These are phyloP conservation scores for Drosophila bifasciata DNA, from an alignment of 1,140 invertebrate genomes.

Conservation along the genomic window DNA sequence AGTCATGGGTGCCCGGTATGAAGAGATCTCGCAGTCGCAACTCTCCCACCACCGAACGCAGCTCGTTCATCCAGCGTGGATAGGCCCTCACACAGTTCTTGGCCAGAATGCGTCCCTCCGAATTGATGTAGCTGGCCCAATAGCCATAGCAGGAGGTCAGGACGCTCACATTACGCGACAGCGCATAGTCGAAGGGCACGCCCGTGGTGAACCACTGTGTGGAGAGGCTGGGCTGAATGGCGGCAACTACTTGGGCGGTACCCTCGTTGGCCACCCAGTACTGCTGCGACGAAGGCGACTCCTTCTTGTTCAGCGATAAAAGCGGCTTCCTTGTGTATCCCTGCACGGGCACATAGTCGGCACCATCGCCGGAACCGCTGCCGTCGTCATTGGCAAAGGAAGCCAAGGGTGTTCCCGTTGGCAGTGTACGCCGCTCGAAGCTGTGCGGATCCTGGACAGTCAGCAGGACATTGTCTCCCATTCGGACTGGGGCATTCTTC, in stretches of 20 bases:
- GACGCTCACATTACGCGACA: constrained; percentile 58
- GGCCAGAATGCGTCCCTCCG: constrained; percentile 59
- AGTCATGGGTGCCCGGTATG: constrained; percentile 88
- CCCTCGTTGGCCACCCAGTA: constrained; percentile 75
- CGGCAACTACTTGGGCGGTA: constrained; percentile 58
- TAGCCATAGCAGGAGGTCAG: constrained; percentile 73
- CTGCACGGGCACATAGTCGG: constrained; percentile 53
- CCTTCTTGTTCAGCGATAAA: not conserved
- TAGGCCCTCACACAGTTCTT: constrained; percentile 85
- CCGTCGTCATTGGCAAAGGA: constrained; percentile 50
- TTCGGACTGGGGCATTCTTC: constrained; percentile 64
- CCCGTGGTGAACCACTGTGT: constrained; percentile 78
- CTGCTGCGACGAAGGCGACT: not conserved
- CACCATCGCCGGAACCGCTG: constrained; percentile 44
- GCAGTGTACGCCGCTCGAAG: constrained; percentile 53
- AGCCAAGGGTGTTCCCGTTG: constrained; percentile 60
- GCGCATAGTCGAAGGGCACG: constrained; percentile 69
- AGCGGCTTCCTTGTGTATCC: constrained; percentile 46
- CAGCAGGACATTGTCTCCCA: constrained; percentile 63
- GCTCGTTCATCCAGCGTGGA: constrained; percentile 87
- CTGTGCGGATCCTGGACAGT: constrained; percentile 59
- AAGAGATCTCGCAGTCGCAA: constrained; percentile 85
- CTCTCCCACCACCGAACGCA: constrained; percentile 78
- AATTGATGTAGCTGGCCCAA: constrained; percentile 79
- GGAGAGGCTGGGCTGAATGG: constrained; percentile 55